phyloP scores from a whole-genome alignment of 1,140 invertebrate genomes.

The Pectinophora gossypiella region DNA sequence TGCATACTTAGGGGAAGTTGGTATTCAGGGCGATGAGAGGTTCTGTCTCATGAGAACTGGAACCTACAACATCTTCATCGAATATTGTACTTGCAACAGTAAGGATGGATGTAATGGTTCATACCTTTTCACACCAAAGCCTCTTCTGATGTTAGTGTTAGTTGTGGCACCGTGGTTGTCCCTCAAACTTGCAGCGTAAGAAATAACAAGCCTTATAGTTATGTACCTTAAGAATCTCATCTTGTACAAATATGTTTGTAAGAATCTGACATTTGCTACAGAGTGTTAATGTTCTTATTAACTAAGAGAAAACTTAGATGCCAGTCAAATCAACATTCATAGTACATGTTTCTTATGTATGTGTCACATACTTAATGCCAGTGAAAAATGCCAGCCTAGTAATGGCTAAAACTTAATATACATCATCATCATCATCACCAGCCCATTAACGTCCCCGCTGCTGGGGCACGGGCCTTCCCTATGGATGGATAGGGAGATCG shows the following conservation, averaged over 20 bases:
- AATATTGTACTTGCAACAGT: slow-evolving; percentile 94
- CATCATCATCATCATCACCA: too few species aligned
- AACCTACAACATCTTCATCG: slow-evolving; percentile 95
- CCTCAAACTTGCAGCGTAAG: neutral
- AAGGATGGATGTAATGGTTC: slow-evolving; percentile 92
- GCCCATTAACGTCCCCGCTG: too few species aligned
- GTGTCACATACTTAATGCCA: too few species aligned
- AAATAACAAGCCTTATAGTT: neutral
- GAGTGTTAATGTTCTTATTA: too few species aligned
- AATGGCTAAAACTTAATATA: too few species aligned
- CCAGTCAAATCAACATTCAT: too few species aligned
- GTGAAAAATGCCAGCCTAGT: too few species aligned
- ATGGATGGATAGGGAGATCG: too few species aligned
- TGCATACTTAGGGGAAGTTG: slow-evolving; percentile 92
- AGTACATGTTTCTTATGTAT: too few species aligned
- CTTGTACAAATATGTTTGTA: neutral
- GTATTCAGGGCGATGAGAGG: slow-evolving; percentile 91
- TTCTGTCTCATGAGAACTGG: slow-evolving; percentile 94
- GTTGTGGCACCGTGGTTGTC: slow-evolving; percentile 17
- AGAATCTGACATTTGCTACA: too few species aligned
- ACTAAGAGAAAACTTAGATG: too few species aligned
- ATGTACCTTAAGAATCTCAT: slow-evolving; percentile 8
- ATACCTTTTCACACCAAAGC: slow-evolving; percentile 35
- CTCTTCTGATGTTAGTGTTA: slow-evolving; percentile 18
- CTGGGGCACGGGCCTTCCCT: too few species aligned